phyloP scores from a whole-genome alignment of 2,113 vertebrate genomes.

The Sinosuthora webbiana region DNA sequence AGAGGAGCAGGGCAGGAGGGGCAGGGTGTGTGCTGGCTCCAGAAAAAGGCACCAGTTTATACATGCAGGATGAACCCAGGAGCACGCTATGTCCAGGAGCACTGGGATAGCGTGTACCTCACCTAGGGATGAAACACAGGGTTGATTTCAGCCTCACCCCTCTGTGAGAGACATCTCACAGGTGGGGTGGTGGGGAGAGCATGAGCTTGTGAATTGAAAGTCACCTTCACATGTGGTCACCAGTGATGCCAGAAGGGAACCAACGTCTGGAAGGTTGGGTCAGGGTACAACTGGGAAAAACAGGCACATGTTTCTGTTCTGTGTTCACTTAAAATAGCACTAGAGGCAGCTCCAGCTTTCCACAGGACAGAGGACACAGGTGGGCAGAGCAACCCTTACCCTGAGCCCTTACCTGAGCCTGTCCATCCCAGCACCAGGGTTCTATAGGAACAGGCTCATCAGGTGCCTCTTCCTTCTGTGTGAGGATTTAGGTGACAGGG shows the following conservation, averaged over 20 bases:
- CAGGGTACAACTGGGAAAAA: not conserved
- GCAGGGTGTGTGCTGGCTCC: not conserved
- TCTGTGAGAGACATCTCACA: too few relatives aligned
- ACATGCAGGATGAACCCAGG: not conserved
- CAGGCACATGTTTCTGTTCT: not conserved
- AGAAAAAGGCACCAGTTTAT: not conserved
- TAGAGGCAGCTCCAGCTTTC: not conserved
- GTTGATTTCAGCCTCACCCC: not conserved
- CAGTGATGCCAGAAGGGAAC: not conserved
- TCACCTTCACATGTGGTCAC: not conserved
- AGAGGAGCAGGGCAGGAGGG: not conserved
- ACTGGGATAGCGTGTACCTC: accelerated
- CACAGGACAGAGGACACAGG: not conserved
- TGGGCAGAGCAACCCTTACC: not conserved
- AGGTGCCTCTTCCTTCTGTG: not conserved
- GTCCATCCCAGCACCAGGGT: not conserved
- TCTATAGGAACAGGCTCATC: accelerated
- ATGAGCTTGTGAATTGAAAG: not conserved
- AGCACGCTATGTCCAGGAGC: not conserved
- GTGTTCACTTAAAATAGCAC: not conserved
- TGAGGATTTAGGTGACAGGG: not conserved
- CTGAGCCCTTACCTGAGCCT: not conserved
- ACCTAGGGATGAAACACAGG: not conserved
- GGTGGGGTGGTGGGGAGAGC: not conserved
- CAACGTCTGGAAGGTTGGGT: not conserved